Conservation (phyloP, 2,888 invertebrate genomes). For the Caenorhabditis japonica region DNA sequence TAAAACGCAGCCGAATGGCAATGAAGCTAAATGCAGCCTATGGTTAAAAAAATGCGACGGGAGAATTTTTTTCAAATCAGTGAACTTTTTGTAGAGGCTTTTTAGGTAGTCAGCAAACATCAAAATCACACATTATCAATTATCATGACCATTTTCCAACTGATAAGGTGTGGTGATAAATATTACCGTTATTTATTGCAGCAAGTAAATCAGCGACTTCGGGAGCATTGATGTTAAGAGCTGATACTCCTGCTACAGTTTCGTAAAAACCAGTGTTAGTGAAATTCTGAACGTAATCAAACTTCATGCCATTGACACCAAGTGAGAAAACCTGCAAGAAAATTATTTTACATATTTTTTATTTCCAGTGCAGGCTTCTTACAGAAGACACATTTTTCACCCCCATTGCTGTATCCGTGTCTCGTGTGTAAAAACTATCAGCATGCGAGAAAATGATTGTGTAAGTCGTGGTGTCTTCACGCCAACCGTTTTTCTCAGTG, state of each 20-base stretch:
- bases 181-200: slow-evolving; percentile 35
- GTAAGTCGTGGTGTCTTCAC: slow-evolving; percentile 53
- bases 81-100: too few relatives aligned
- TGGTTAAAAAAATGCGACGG: too few relatives aligned
- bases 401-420: slow-evolving; percentile 31
- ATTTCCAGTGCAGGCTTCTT: not conserved
- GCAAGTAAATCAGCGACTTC: slow-evolving; percentile 26
- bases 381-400: slow-evolving; percentile 39
- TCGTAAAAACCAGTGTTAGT: slow-evolving; percentile 48
- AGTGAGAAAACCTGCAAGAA: slow-evolving; percentile 37
- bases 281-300: slow-evolving; percentile 39
- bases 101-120: too few relatives aligned
- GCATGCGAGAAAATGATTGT: slow-evolving; percentile 56
- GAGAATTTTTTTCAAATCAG: too few relatives aligned
- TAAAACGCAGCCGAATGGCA: too few relatives aligned
- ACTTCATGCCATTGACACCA: slow-evolving; percentile 23
- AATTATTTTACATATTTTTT: not conserved
- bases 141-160: too few relatives aligned
- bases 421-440: slow-evolving; percentile 35
- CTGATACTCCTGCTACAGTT: slow-evolving; percentile 19
- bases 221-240: slow-evolving; percentile 15
- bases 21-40: too few relatives aligned
- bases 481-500: slow-evolving; percentile 51
- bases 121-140: too few relatives aligned
- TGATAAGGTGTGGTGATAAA: too few relatives aligned